Evolutionary conservation across 2,797 vertebrate genomes (phyloP).

Genomic region (Cyprinodon diabolis): DNA sequence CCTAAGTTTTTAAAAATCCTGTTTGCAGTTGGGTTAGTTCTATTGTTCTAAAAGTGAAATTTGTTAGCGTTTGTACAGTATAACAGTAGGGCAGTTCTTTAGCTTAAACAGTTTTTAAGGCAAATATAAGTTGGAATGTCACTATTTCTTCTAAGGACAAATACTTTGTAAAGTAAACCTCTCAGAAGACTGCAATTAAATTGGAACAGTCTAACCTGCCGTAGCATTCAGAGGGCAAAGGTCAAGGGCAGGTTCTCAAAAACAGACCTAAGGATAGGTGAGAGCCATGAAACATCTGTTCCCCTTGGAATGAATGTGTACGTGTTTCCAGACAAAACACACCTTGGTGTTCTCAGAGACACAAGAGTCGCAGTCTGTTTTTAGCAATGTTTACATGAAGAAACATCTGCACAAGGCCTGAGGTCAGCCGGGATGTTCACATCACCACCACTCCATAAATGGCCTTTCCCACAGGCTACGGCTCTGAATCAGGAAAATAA

Average conservation of each 20-base stretch:
- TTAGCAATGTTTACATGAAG: slow-evolving; percentile 71
- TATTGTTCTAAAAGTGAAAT: slow-evolving; percentile 16
- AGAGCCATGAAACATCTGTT: slow-evolving; percentile 45
- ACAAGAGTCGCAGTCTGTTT: slow-evolving; percentile 54
- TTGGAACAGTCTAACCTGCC: slow-evolving; percentile 12
- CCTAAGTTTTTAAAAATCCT: slow-evolving; percentile 37
- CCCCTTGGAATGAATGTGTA: slow-evolving; percentile 17
- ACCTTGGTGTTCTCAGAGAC: slow-evolving; percentile 53
- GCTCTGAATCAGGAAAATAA: slow-evolving; percentile 51
- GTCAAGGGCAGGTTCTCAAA: slow-evolving; percentile 40
- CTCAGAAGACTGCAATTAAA: neutral
- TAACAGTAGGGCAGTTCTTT: neutral
- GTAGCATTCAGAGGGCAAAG: slow-evolving; percentile 36
- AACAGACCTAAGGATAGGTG: slow-evolving; percentile 34
- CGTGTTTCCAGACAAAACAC: slow-evolving; percentile 20
- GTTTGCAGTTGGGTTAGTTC: slow-evolving; percentile 18
- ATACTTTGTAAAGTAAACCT: neutral
- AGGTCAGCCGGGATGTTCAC: slow-evolving; percentile 66
- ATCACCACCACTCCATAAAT: slow-evolving; percentile 72
- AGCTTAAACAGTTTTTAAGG: neutral
- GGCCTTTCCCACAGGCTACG: slow-evolving; percentile 59
- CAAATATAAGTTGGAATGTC: neutral
- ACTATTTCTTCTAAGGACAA: neutral
- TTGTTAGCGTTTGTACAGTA: slow-evolving; percentile 7
- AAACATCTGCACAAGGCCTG: slow-evolving; percentile 76